These are phyloP conservation scores for Corticium candelabrum DNA, from an alignment of 37 sponge, comb jelly and placozoan genomes.

Conservation along the genomic window DNA sequence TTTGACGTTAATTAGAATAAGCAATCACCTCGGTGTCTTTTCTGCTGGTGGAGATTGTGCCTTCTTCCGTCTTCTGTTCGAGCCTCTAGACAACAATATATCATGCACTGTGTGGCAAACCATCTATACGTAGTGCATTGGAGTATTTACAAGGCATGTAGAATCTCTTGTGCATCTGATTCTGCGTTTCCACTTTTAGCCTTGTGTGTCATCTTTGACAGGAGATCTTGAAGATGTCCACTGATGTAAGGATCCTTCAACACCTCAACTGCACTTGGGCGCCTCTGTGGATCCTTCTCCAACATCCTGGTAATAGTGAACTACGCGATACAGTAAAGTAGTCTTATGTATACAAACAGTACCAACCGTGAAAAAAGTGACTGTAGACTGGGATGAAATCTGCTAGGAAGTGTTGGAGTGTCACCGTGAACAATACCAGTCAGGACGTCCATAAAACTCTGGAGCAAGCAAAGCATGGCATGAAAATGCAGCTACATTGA, in stretches of 20 bases:
- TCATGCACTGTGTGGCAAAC: too few species aligned
- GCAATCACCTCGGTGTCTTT: too few species aligned
- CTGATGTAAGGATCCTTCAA: constrained; percentile 61
- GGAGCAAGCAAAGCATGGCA: neutral
- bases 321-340: neutral
- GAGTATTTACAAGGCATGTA: too few species aligned
- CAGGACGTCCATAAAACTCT: constrained; percentile 78
- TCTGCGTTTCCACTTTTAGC: too few species aligned
- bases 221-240: constrained; percentile 60
- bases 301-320: constrained; percentile 51
- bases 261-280: constrained; percentile 79
- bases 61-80: too few species aligned
- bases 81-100: too few species aligned
- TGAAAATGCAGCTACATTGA: too few species aligned
- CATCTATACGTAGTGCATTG: too few species aligned
- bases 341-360: neutral
- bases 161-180: too few species aligned
- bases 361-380: constrained; percentile 38
- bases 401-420: constrained; percentile 51
- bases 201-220: too few species aligned
- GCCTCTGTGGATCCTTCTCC: constrained; percentile 61
- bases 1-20: too few species aligned
- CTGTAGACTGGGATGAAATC: constrained; percentile 45
- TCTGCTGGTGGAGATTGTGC: too few species aligned
- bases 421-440: constrained; percentile 76